phyloP scores from a whole-genome alignment of 2,113 vertebrate species.

The Epinephelus lanceolatus region DNA sequence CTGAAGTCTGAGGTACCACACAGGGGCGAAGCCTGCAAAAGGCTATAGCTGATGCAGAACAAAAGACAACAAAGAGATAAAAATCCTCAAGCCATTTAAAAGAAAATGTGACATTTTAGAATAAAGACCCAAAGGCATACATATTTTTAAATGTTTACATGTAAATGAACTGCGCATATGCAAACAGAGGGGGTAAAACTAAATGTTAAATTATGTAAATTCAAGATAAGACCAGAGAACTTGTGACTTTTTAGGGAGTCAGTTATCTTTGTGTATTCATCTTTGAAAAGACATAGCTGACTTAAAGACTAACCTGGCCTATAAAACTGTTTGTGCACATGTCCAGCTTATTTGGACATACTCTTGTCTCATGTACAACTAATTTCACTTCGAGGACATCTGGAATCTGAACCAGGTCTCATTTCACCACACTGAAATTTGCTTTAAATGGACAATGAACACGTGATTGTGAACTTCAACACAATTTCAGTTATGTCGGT shows the following conservation, averaged over 20 bases:
- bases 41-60: slow-evolving; percentile 11
- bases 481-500: neutral
- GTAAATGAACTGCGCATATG: neutral
- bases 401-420: neutral
- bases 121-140: neutral
- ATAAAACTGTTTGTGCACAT: neutral
- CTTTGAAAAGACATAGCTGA: neutral
- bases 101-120: neutral
- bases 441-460: neutral
- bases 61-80: slow-evolving; percentile 27
- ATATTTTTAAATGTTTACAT: slow-evolving; percentile 15
- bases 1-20: slow-evolving; percentile 45
- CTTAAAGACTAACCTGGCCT: neutral
- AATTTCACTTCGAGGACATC: neutral
- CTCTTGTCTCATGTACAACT: neutral
- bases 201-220: neutral
- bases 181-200: neutral
- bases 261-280: neutral
- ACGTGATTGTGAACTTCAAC: neutral
- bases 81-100: neutral
- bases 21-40: slow-evolving; percentile 29
- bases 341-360: neutral
- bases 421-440: neutral
- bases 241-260: neutral
- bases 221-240: neutral